These are phyloP conservation scores for Oreochromis grahami DNA, from an alignment of 2,797 vertebrate species.

Conservation along the genomic window DNA sequence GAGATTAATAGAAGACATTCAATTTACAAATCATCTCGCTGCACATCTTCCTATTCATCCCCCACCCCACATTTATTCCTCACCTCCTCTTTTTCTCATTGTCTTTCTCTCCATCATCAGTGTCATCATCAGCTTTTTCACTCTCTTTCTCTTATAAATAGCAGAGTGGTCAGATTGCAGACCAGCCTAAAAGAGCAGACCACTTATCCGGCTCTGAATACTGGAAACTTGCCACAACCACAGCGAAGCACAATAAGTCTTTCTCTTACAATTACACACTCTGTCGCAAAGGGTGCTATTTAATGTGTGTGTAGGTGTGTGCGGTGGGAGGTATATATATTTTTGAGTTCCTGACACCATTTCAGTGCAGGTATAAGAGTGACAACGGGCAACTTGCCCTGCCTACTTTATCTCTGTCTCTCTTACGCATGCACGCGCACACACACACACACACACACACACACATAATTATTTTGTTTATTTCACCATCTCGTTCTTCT, in stretches of 20 bases:
- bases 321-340: not conserved
- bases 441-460: not conserved
- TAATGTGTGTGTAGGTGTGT: not conserved
- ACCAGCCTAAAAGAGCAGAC: constrained; percentile 40
- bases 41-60: constrained; percentile 58
- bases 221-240: constrained; percentile 62
- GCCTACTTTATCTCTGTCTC: constrained; percentile 17
- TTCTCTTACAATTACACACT: constrained; percentile 36
- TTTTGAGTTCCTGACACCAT: constrained; percentile 22
- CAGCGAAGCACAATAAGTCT: constrained; percentile 54
- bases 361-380: constrained; percentile 40
- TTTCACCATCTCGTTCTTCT: not conserved
- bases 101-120: not conserved
- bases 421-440: rapidly evolving
- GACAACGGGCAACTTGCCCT: constrained; percentile 25
- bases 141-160: constrained; percentile 35
- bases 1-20: constrained; percentile 61
- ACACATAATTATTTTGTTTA: not conserved
- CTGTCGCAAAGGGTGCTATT: constrained; percentile 9
- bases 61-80: constrained; percentile 26
- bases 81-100: constrained; percentile 17
- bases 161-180: constrained; percentile 47
- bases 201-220: constrained; percentile 58
- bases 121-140: not conserved
- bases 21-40: constrained; percentile 63